Evolutionary conservation across 1,140 invertebrate genomes (phyloP).

Genomic region (Acromyrmex echinatior): DNA sequence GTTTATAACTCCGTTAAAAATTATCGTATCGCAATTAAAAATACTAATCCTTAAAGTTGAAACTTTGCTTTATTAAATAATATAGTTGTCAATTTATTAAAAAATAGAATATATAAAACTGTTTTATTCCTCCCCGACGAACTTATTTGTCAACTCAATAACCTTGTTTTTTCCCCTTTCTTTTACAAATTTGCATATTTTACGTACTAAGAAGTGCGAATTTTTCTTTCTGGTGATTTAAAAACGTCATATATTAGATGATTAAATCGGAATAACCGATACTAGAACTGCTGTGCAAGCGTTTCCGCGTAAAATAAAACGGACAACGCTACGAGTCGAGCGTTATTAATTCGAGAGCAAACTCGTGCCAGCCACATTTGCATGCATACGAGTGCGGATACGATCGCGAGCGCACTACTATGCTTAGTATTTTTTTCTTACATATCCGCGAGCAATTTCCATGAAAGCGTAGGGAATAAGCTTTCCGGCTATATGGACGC

Average conservation of each 20-base stretch:
- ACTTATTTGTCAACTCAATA: neutral
- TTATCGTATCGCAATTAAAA: too few relatives aligned
- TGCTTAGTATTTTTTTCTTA: constrained; percentile 53
- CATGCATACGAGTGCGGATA: constrained; percentile 35
- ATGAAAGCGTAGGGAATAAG: constrained; percentile 18
- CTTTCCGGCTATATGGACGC: neutral
- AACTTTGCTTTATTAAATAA: too few relatives aligned
- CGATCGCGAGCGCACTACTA: constrained; percentile 26
- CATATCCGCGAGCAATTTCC: constrained; percentile 21
- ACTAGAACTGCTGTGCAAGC: constrained; percentile 36
- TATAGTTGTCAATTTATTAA: too few relatives aligned
- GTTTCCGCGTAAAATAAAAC: constrained; percentile 34
- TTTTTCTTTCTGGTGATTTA: constrained; percentile 20
- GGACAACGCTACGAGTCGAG: constrained; percentile 27
- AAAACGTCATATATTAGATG: constrained; percentile 43
- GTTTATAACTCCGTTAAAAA: too few relatives aligned
- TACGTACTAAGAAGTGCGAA: neutral
- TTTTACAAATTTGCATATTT: neutral
- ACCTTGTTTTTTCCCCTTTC: neutral
- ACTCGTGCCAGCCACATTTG: constrained; percentile 50
- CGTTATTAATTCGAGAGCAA: constrained; percentile 59
- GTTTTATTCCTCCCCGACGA: too few relatives aligned
- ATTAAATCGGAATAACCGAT: constrained; percentile 33
- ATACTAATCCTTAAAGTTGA: too few relatives aligned
- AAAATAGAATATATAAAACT: too few relatives aligned